Evolutionary conservation across 2,113 vertebrate species (phyloP), one percentile per base, ranked within the genome.

Genomic region (Trichomycterus rosablanca): DNA sequence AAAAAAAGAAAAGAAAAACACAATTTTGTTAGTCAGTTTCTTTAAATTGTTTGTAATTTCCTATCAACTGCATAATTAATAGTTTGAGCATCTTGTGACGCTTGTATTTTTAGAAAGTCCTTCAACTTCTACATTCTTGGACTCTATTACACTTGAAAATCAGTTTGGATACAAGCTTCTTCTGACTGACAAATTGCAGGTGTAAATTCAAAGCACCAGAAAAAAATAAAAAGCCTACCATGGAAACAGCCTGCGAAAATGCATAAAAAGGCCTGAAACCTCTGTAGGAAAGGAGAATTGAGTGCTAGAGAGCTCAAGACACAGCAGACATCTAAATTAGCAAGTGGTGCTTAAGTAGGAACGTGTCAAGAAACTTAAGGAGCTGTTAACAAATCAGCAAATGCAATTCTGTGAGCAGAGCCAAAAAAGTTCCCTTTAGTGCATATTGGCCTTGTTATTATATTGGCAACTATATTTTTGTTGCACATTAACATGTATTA

Each of bases 331-430:
- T 30, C 7, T 7, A 30, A 40, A 39, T 55, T 35, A 16, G 35
- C 20, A 40, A 26, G 22, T 7, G 11, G 35, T 26, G 35, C 12
- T 22, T 40, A 8, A 26, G 35, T 16, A 16, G n/a, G 15, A 42
- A 56, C 53, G 53, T 56, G 53, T 42, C 16, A 1, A 12, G 53
- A 23, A 56, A 56, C 20, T 26, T 56, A 56, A 56, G 23, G n/a
- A 42, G 39, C 22, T 42, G 35, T 39, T 26, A 42, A 3, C 15
- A 56, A 26, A 56, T 12, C 19, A 39, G 30, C 7, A n/a, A n/a
- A 51, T 10, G 9, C 30, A 34, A 34, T 15, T 4, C 52, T 54
- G 34, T 15, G 18, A 54, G 12, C 12, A 23, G 19, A 22, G 51
- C 32, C 32, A n/a, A n/a, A n/a, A n/a, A n/a, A n/a, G n/a, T n/a